These are phyloP conservation scores for Bombyx mandarina DNA, from an alignment of 1,140 invertebrate genomes.

Conservation along the genomic window DNA sequence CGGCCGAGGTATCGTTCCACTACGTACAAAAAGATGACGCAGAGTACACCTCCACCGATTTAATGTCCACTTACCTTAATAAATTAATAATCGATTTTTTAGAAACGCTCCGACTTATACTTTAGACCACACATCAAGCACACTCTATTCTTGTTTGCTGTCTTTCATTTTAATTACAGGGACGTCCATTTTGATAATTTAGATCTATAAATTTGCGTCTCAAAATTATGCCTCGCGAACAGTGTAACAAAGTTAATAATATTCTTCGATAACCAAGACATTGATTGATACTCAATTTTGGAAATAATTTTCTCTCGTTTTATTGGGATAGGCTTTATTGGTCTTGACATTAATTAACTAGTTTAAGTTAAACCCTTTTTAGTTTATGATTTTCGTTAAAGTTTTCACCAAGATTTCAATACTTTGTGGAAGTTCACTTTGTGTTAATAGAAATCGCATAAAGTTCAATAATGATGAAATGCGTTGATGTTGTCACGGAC, in stretches of 20 bases:
- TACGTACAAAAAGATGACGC: too few relatives aligned
- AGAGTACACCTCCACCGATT: too few relatives aligned
- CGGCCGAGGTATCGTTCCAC: too few relatives aligned
- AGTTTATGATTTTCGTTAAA: too few relatives aligned
- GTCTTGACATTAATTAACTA: neutral
- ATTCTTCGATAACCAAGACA: neutral
- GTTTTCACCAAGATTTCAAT: too few relatives aligned
- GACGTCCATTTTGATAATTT: neutral
- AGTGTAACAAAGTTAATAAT: conserved; percentile 1
- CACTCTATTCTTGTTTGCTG: conserved; percentile 1
- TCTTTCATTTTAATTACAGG: conserved; percentile 1
- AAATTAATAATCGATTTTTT: too few relatives aligned
- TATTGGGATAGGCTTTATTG: conserved; percentile 1
- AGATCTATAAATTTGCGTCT: neutral
- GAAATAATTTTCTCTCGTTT: neutral
- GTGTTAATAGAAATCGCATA: too few relatives aligned
- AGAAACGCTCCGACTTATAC: neutral
- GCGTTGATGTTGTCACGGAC: too few relatives aligned
- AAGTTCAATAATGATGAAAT: too few relatives aligned
- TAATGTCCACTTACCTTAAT: too few relatives aligned
- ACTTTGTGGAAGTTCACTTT: too few relatives aligned
- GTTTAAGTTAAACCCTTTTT: neutral
- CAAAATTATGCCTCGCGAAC: neutral
- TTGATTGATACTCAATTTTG: conserved; percentile 1
- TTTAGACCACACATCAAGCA: conserved; percentile 1